phyloP scores from a whole-genome alignment of 1,140 invertebrate genomes.

The Scylla paramamosain region DNA sequence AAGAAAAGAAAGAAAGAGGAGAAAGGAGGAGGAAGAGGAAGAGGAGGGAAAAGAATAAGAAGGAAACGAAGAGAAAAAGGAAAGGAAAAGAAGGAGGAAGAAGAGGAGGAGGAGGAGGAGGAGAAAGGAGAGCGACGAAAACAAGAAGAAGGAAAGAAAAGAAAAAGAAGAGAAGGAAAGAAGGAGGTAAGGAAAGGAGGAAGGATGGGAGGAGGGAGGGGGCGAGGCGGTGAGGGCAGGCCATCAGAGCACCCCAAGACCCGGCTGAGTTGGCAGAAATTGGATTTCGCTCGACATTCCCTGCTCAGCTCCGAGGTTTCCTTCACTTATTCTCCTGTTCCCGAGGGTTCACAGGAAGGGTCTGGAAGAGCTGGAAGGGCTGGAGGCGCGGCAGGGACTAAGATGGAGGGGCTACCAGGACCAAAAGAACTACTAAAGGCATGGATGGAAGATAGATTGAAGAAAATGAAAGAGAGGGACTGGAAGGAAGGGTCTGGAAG shows the following conservation, averaged over 20 bases:
- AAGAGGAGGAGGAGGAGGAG: not conserved
- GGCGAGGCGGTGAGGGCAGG: not conserved
- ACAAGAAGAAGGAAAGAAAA: no score
- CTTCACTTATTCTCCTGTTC: conserved; percentile 43
- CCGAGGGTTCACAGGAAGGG: not conserved
- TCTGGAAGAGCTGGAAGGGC: not conserved
- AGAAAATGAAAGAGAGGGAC: not conserved
- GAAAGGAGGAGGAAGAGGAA: not conserved
- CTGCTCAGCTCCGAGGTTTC: conserved; percentile 35
- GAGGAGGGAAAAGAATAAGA: not conserved
- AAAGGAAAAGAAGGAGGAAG: not conserved
- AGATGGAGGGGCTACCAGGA: not conserved
- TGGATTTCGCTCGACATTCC: conserved; percentile 55
- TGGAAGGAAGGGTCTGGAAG: not conserved
- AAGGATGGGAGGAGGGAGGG: not conserved
- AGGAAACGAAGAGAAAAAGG: not conserved
- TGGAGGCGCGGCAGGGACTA: not conserved
- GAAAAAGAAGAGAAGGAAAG: not conserved
- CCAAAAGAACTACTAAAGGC: not conserved
- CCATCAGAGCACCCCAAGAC: conserved; percentile 19
- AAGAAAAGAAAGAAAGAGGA: not conserved
- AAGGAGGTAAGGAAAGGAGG: not conserved
- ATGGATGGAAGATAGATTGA: not conserved
- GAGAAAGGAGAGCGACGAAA: no score
- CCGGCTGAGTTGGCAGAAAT: conserved; percentile 56